Percentiles rank a stretch among this genome's conserved stretches.
Conservation (phyloP, 2,113 vertebrate genomes). For the Callocephalon fimbriatum region DNA sequence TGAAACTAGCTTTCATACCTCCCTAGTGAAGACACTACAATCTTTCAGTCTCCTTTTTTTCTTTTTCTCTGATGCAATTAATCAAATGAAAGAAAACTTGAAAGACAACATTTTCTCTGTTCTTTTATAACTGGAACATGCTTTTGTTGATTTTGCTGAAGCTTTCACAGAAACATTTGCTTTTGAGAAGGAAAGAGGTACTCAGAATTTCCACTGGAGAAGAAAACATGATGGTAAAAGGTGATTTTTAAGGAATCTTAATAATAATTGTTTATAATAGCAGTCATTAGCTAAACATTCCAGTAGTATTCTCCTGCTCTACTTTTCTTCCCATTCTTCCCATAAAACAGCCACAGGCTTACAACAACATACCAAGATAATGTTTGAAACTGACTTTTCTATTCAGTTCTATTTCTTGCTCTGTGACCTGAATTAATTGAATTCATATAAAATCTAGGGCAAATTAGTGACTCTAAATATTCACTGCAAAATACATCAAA, state of each 20-base stretch:
- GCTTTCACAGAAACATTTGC: not conserved
- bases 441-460: not conserved
- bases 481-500: not conserved
- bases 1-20: not conserved
- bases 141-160: not conserved
- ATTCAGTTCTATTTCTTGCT: not conserved
- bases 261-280: not conserved
- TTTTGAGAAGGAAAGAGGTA: not conserved
- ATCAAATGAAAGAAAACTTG: constrained; percentile 2
- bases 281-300: not conserved
- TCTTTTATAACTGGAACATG: not conserved
- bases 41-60: not conserved
- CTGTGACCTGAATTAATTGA: not conserved
- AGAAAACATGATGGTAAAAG: not conserved
- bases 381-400: not conserved
- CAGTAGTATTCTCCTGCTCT: not conserved
- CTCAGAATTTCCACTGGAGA: not conserved
- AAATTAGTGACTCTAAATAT: not conserved
- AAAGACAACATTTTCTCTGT: not conserved
- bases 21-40: not conserved
- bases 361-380: not conserved
- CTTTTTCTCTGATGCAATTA: not conserved
- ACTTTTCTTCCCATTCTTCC: not conserved
- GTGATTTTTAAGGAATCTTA: not conserved
- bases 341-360: not conserved